Conservation (phyloP, 2,113 vertebrate genomes). For the Chamaea fasciata region DNA sequence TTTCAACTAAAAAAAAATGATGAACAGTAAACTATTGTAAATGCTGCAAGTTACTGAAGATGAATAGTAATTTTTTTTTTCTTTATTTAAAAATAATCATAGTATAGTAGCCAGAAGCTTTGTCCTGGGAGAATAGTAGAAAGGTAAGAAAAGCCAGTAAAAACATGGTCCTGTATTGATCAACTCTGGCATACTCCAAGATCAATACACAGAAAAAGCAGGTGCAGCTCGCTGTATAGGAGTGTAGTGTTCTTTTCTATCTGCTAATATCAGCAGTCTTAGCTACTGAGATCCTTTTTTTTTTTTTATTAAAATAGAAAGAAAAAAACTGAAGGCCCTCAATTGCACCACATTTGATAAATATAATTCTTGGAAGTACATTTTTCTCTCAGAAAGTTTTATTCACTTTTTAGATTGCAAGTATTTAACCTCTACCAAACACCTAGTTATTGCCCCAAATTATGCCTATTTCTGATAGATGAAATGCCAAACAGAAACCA, state of each 20-base stretch:
- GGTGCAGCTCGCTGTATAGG: neutral
- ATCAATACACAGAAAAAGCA: neutral
- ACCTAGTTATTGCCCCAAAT: constrained; percentile 55
- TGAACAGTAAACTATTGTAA: neutral
- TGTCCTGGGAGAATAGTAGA: neutral
- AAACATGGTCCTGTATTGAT: neutral
- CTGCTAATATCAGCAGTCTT: neutral
- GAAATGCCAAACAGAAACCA: constrained; percentile 68
- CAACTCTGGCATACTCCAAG: neutral
- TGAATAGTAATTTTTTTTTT: neutral
- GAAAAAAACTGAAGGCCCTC: neutral
- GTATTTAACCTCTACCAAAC: constrained; percentile 54
- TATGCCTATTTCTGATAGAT: constrained; percentile 56
- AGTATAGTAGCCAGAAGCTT: neutral
- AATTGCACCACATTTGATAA: neutral
- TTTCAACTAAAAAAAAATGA: neutral
- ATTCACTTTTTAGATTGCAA: constrained; percentile 28
- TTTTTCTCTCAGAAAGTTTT: constrained; percentile 6
- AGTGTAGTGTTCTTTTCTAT: neutral
- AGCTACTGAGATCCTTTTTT: neutral
- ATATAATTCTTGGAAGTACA: neutral
- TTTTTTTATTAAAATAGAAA: neutral
- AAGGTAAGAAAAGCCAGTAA: neutral
- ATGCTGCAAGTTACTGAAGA: neutral
- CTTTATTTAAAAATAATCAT: neutral